Evolutionary conservation across 2,113 vertebrate genomes (phyloP), one percentile per base, ranked within the genome.

Genomic region (Pseudolaguvia tuberculata): DNA sequence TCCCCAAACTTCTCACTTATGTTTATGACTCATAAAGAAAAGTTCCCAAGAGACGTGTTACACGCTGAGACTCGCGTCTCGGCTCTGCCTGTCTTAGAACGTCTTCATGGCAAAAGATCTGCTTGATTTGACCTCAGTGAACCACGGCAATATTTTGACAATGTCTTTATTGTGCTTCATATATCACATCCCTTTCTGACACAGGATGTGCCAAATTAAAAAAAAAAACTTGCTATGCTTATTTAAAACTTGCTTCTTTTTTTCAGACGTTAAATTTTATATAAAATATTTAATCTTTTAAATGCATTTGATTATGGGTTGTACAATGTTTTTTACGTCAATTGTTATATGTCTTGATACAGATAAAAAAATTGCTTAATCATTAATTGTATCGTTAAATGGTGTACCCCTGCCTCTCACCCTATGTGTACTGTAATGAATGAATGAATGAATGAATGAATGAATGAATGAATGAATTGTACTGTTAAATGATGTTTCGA

Each of bases 111-210:
- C 48, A 23, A 29, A 25, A 52, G 31, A 55, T 21, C 39, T 20
- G 63, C 65, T 52, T 73, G 27, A 79, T 29, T 79, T 73, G 55
- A 70, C 56, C 20, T 70, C 31, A 11, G 14, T 21, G 66, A 79
- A 55, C 77, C 35, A 21, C 74, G 57, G 23, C 56, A 56, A 48
- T 63, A 75, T 70, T 63, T 68, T 45, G 45, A 63, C 72, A 75
- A 74, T 50, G 51, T 45, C 35, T 65, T 62, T 66, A 52, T 53
- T 75, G 61, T 74, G 72, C 53, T 17, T 29, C 50, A 53, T 8
- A 62, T 31, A 53, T n/a, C 20, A 51, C 35, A 17, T 45, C 20
- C 45, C 25, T 47, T 20, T 39, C n/a, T 52, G n/a, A 53, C 67
- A 42, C 53, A 68, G 29, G 42, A 23, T 23, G 42, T 25, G 12